Base-by-base conservation (phyloP, 2,888 invertebrate species). In the Orchesella flavescens region DNA sequence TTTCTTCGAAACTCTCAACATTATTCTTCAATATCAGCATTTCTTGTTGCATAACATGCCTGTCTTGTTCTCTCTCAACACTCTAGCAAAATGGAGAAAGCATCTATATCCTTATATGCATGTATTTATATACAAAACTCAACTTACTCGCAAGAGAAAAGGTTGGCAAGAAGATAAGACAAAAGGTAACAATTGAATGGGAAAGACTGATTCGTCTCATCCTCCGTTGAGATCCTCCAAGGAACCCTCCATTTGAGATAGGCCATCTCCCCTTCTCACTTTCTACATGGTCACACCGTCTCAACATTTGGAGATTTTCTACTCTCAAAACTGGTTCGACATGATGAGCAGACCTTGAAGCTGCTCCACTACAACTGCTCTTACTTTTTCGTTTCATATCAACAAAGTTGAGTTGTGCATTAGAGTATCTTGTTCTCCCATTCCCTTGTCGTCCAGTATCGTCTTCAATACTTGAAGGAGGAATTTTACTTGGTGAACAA, bases 61-160 rank as follows among this genome's bases (percentile, higher is more conserved):
- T 34, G 3, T 4, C 2, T 34, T 34, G 34, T 34, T n/a, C 34
- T 34, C 34, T 4, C 34, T 34, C 34, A 7, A 34, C 34, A 4
- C 34, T 7, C 34, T 4, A 34, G 34, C 34, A 2, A 34, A 34
- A 34, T 34, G 34, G 34, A 34, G 34, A 34, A 34, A 34, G n/a
- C 49, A 10, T n/a, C 5, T 7, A 49, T 49, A 3, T 49, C 5
- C 3, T 12, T 65, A 24, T 43, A 43, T 24, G 65, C 13, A 43
- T 65, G n/a, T 21, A 24, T 19, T n/a, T n/a, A n/a, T n/a, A 34
- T 34, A 34, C 34, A 34, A 19, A 34, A 34, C 34, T 34, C 15
- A 19, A 49, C 72, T 57, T 23, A 72, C 72, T 57, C 2, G 57
- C 72, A 57, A 57, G 23, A 34, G 23, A 55, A 24, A 13, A 21